Evolutionary conservation across 2,113 vertebrate species (phyloP), one percentile per base, ranked within the genome.

Genomic region (Pardalotus punctatus): DNA sequence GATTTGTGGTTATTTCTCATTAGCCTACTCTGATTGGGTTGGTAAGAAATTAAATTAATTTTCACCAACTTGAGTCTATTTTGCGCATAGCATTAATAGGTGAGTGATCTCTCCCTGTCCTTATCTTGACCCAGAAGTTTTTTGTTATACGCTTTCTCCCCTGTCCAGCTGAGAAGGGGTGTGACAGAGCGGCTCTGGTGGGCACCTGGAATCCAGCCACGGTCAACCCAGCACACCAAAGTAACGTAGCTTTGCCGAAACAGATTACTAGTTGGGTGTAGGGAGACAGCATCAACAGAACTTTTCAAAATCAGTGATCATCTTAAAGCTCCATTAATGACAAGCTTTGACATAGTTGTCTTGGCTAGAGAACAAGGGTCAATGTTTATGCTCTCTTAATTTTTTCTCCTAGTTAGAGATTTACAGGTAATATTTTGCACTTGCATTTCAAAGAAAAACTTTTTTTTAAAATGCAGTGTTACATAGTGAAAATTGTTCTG

Each of bases 41-140:
- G 17, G 14, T 54, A 12, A 54, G 12, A 69, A 76, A 54, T 58
- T 17, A 28, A 51, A 51, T 40, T 69, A 27, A 12, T 69, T 61
- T 89, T 31, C 29, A 10, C 5, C 11, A 48, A 6, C 3, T 19
- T 27, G 10, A 76, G 20, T 69, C 21, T 61, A 3, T 69, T 76
- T 47, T 60, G 11, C 18, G 40, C 4, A 3, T 27, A 40, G 13
- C 40, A 35, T 8, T 47, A 40, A 20, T 16, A 60, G 40, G 8
- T 69, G 21, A 47, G 9, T 61, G n/a, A 15, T 54, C 25, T 47
- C n/a, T 76, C 14, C 21, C 29, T 40, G 47, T 56, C 29, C 8
- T 35, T 69, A 40, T 25, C 29, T 47, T 0, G 0, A 11, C 12
- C n/a, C 40, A 31, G 6, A 29, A 61, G 9, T n/a, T 14, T 61